phyloP scores from a whole-genome alignment of 2,888 invertebrate genomes.

The Ophioninae sp. region DNA sequence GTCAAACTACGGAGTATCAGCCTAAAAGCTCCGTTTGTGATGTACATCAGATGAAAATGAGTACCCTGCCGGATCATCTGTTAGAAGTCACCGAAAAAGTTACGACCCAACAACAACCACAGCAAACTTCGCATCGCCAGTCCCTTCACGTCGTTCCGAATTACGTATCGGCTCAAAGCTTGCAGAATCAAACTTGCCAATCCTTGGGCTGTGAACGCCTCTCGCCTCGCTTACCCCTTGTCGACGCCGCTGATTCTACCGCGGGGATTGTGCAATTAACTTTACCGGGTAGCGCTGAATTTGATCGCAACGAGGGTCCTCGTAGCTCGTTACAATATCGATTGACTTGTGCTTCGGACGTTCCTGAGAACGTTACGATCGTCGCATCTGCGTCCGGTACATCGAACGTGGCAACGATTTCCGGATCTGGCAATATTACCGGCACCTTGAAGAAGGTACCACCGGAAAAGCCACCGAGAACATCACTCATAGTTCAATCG shows the following conservation, averaged over 20 bases:
- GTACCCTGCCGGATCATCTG: constrained; percentile 68
- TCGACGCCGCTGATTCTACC: constrained; percentile 69
- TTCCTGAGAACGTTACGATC: constrained; percentile 60
- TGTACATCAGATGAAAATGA: constrained; percentile 68
- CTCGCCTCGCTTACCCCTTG: constrained; percentile 75
- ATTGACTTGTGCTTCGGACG: constrained; percentile 68
- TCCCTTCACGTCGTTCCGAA: constrained; percentile 67
- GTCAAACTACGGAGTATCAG: constrained; percentile 69
- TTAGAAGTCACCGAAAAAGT: constrained; percentile 68
- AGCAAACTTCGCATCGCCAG: constrained; percentile 62
- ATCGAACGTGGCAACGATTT: constrained; percentile 44
- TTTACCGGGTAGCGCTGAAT: constrained; percentile 74
- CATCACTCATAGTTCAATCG: constrained; percentile 78
- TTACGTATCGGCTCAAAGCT: constrained; percentile 63
- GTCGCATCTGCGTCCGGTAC: constrained; percentile 52
- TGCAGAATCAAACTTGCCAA: constrained; percentile 68
- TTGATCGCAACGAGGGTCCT: constrained; percentile 74
- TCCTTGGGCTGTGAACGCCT: constrained; percentile 72
- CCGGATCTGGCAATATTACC: constrained; percentile 69
- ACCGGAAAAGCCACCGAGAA: constrained; percentile 79
- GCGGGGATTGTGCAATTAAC: constrained; percentile 76
- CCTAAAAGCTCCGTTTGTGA: constrained; percentile 58
- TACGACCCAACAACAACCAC: constrained; percentile 65
- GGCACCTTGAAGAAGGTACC: constrained; percentile 79
- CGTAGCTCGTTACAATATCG: constrained; percentile 76